Evolutionary conservation across 2,888 invertebrate genomes (phyloP).

Genomic region (Callosobruchus maculatus): DNA sequence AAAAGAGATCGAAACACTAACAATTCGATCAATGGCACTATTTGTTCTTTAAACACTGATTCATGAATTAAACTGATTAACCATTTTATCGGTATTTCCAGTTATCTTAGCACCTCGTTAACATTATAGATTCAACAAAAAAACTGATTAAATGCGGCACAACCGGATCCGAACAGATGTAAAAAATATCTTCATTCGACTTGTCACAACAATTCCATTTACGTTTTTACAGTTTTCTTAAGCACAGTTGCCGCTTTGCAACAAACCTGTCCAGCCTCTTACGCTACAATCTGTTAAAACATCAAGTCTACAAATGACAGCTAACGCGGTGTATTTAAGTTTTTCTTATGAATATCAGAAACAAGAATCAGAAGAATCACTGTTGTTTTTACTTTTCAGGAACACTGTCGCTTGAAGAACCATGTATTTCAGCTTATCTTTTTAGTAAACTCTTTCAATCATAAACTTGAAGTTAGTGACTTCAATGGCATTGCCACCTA

Average conservation of each 20-base stretch:
- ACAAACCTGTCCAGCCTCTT: not conserved
- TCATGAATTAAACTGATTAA: not conserved
- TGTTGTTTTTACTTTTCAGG: no score
- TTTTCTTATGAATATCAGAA: no score
- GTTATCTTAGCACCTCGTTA: not conserved
- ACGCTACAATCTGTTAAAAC: not conserved
- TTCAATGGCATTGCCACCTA: no score
- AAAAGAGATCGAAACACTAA: no score
- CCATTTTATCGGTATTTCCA: not conserved
- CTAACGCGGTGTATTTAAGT: no score
- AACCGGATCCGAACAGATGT: not conserved
- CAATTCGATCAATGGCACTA: no score
- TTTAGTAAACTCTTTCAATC: no score
- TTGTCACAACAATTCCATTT: not conserved
- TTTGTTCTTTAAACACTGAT: not conserved
- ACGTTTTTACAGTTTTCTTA: not conserved
- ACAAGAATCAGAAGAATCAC: no score
- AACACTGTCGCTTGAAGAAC: no score
- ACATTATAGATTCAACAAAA: not conserved
- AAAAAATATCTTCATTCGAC: not conserved
- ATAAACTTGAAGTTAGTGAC: no score
- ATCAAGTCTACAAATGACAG: no score
- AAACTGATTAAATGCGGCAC: not conserved
- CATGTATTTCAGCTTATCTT: no score
- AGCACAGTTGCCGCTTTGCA: not conserved